A percentile compares a stretch with the other conserved stretches of the same genome.
Evolutionary conservation across 2,113 vertebrate species (phyloP).

Genomic region (Petroica traversi): DNA sequence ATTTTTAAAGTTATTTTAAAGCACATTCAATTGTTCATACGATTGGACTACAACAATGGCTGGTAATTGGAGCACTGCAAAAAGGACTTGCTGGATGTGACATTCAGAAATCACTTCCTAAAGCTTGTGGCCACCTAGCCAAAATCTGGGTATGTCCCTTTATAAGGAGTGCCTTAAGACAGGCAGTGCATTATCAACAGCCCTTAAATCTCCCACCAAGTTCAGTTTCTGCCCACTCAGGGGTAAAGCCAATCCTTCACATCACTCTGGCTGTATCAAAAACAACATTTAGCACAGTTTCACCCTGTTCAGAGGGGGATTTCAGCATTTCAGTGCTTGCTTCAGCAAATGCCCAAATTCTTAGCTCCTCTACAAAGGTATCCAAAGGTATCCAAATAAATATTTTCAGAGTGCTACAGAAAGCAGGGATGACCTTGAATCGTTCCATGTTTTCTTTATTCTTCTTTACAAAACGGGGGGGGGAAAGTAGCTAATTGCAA

Average conservation of each 20-base stretch:
- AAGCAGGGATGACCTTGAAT: background rate
- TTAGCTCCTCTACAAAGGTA: background rate
- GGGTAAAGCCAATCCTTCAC: background rate
- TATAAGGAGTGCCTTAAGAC: background rate
- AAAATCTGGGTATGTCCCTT: background rate
- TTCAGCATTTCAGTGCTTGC: background rate
- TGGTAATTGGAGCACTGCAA: background rate
- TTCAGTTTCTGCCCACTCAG: background rate
- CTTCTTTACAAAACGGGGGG: background rate
- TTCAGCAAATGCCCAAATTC: background rate
- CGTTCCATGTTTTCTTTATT: background rate
- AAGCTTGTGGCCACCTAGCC: background rate
- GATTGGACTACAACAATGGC: background rate
- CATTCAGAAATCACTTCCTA: background rate
- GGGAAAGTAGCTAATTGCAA: background rate
- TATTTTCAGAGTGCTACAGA: background rate
- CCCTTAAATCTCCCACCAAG: background rate
- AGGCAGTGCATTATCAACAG: background rate
- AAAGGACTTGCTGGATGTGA: background rate
- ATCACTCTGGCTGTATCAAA: background rate
- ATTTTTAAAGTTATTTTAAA: slow-evolving; percentile 56
- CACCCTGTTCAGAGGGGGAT: background rate
- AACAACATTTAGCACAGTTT: background rate
- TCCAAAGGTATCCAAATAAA: background rate
- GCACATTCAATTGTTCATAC: background rate